Evolutionary conservation across 2,888 invertebrate genomes (phyloP), one percentile per base, ranked within the genome.

Genomic region (Hypercompe scribonia): DNA sequence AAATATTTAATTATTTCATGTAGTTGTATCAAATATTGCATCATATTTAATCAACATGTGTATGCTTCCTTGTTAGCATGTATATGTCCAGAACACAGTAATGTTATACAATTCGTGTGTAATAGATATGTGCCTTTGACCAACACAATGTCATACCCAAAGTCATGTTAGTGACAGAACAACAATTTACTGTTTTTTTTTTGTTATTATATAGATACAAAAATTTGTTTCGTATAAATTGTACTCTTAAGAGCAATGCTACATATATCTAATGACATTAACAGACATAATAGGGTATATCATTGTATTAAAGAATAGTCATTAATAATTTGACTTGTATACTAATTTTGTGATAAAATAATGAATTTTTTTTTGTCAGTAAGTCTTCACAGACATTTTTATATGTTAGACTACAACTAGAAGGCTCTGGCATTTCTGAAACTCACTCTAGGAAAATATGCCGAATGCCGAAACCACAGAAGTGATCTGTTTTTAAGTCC

Each of bases 11-110:
- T 39, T 21, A 66, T 21, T 66, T 46, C 42, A 11, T 66, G 42
- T 21, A 31, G 39, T 31, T 68, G 5, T 24, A 69, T 61, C 31
- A 24, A 7, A 0, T 66, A 78, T 81, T 81, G 75, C 79, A 81
- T 65, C 72, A 79, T 46, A 46, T 66, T 65, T 33, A 64, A 66
- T 63, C 28, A 65, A 67, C 11, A 7, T 46, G 33, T 11, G 7
- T 18, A 61, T 61, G 15, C 15, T 61, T 31, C 18, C 5, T 18
- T 70, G 24, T 33, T 31, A 33, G 28, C 34, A 58, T 24, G 11
- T 15, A 28, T 68, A 31, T 10, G 28, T 34, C 34, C 18, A n/a
- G 24, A 33, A 61, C 11, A 31, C 39, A 42, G 65, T 31, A 42
- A 58, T 54, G n/a, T 24, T 4, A 71, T 58, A 50, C 42, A 36